Conservation (phyloP, 1,140 invertebrate species). For the Conus betulinus region DNA sequence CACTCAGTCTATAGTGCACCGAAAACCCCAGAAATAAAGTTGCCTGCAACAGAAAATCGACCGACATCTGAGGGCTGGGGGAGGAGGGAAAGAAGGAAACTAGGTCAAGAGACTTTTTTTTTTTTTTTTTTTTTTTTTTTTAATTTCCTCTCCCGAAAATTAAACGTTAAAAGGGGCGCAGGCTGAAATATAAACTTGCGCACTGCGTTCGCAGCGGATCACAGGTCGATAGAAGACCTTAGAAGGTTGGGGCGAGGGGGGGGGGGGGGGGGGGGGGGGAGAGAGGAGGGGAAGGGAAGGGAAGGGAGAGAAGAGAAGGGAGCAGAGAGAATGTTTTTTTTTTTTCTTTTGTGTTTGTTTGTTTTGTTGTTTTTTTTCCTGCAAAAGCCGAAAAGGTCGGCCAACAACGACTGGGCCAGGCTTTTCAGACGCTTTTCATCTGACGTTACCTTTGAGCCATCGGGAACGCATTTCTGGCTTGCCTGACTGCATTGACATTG, state of each 20-base stretch:
- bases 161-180: neutral
- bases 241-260: neutral
- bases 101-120: neutral
- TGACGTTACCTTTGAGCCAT: neutral
- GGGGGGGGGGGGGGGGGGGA: no score
- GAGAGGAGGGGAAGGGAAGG: no score
- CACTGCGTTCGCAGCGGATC: neutral
- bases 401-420: neutral
- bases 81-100: neutral
- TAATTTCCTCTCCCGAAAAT: neutral
- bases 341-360: no score
- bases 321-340: no score
- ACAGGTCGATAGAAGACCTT: neutral
- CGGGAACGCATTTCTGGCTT: neutral
- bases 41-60: neutral
- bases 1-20: neutral
- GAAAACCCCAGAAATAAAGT: neutral
- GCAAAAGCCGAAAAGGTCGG: neutral
- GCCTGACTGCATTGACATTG: no score
- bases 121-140: no score
- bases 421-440: neutral
- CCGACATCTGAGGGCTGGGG: neutral
- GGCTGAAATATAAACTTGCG: neutral
- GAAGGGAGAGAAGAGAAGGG: no score
- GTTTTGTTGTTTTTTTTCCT: neutral